Percentiles rank a stretch among this genome's conserved stretches.
These are phyloP conservation scores for Rhinoraja longicauda DNA, from an alignment of 2,797 vertebrate species.

Conservation along the genomic window DNA sequence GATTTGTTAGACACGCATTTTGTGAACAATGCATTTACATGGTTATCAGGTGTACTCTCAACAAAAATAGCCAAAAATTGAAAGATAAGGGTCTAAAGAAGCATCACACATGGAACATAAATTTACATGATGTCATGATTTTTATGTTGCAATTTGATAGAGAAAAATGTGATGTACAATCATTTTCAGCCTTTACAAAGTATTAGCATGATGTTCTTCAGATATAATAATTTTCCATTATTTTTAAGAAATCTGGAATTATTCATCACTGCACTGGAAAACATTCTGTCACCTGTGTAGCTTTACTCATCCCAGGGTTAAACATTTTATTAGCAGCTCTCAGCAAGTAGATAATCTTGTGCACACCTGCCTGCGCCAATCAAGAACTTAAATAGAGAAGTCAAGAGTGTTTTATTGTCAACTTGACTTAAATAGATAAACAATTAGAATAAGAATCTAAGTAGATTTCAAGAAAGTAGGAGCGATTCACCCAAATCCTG, in stretches of 20 bases:
- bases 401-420: no score
- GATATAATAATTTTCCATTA: not conserved
- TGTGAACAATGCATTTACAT: not conserved
- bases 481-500: not conserved
- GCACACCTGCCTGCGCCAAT: not conserved
- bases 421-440: no score
- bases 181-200: not conserved
- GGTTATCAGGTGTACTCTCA: not conserved
- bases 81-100: not conserved
- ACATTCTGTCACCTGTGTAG: not conserved
- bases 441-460: no score
- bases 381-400: not conserved
- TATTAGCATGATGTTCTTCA: not conserved
- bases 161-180: not conserved
- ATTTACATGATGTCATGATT: not conserved
- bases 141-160: not conserved
- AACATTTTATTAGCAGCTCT: constrained; percentile 17
- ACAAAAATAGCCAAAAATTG: not conserved
- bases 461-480: not conserved
- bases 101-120: not conserved
- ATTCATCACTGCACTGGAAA: not conserved
- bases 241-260: not conserved
- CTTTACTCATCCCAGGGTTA: not conserved
- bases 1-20: not conserved
- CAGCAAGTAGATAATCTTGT: not conserved